Evolutionary conservation across 2,797 vertebrate genomes (phyloP), one percentile per base, ranked within the genome.

Genomic region (Myotis daubentonii): DNA sequence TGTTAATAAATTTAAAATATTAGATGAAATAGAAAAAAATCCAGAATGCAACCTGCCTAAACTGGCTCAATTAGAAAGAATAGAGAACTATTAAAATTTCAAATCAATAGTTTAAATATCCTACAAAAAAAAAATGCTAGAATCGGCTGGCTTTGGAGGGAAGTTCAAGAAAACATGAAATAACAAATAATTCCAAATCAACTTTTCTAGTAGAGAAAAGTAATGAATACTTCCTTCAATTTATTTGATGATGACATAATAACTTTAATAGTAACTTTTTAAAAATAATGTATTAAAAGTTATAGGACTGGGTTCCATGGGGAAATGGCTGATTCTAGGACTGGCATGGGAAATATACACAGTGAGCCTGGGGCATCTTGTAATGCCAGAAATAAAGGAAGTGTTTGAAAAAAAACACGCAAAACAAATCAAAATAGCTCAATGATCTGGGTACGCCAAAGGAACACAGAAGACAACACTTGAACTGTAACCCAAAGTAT

Each of bases 1-100:
- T 81, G 22, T 53, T 53, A 95, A 75, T 85, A 81, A 89, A 96
- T 75, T 85, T 17, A 65, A 91, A 89, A 85, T 71, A 75, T 38
- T 53, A 81, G 13, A 66, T 72, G 11, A 94, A 76, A 92, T 74
- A 22, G 44, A 23, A 44, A 86, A 65, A 25, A 38, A 8, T 49
- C 49, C 51, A 36, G 4, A 90, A 87, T 83, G 20, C 6, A 70
- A 80, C 5, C 12, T 41, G 83, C 7, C 51, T 83, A 75, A 70
- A 84, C 8, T 72, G 15, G 4, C 76, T 86, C 47, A 82, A 81
- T 30, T 81, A 22, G 55, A 87, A 74, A 93, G 68, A 95, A 75
- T 10, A 82, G 28, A 75, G 53, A 88, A 72, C 5, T 1, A 57
- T 76, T 44, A 93, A 88, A 72, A 80, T 49, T 53, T 3, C 66